Percentiles rank a stretch among this genome's conserved stretches.
These are phyloP conservation scores for Agriopis marginaria DNA, from an alignment of 2,888 invertebrate species.

Conservation along the genomic window DNA sequence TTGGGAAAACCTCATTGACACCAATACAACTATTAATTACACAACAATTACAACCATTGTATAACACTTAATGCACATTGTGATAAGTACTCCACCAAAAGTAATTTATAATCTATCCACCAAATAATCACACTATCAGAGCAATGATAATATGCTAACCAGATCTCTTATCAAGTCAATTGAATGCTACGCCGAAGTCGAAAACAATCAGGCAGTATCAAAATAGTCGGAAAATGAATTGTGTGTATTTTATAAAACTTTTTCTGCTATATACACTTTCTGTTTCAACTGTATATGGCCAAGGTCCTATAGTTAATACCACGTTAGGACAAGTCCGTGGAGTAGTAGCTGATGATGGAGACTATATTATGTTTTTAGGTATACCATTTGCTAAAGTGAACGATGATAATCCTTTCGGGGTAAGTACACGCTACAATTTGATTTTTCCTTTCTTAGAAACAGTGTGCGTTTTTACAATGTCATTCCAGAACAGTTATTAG, in stretches of 20 bases:
- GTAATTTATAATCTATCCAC: neutral
- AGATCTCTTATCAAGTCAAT: neutral
- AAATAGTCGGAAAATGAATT: neutral
- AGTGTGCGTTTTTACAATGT: no score
- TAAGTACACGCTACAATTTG: constrained; percentile 43
- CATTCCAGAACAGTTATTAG: no score
- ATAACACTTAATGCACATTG: no score
- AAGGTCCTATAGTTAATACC: constrained; percentile 39
- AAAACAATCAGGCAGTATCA: neutral
- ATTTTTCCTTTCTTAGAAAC: no score
- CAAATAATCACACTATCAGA: neutral
- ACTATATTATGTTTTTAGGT: constrained; percentile 58
- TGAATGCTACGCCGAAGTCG: neutral
- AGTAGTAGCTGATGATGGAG: constrained; percentile 50
- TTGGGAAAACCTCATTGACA: no score
- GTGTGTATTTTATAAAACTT: neutral
- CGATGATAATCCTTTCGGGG: constrained; percentile 57
- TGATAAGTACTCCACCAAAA: neutral
- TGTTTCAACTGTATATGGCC: constrained; percentile 62
- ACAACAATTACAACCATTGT: no score
- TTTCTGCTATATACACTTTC: neutral
- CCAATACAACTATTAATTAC: no score
- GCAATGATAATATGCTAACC: neutral
- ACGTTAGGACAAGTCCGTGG: constrained; percentile 52
- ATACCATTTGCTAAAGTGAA: constrained; percentile 59